Base-by-base conservation (phyloP, 1,140 invertebrate species). In the Temnothorax nylanderi region DNA sequence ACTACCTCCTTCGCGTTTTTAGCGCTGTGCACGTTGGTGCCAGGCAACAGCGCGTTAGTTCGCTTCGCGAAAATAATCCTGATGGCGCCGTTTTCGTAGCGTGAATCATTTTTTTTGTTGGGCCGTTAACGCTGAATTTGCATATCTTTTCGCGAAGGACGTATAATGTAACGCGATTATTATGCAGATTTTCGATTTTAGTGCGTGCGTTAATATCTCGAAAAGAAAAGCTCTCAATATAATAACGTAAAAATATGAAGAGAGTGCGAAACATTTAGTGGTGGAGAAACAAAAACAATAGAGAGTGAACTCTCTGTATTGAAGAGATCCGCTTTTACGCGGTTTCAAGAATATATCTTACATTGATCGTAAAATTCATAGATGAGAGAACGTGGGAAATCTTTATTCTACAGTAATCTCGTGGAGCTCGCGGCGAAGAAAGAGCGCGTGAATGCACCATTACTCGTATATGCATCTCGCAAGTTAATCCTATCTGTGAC, bases 1-100 rank as follows among this genome's bases (percentile, higher is more conserved):
- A 84, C 80, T 60, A 60, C 80, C 80, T 60, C 41, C 69, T 84
- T 84, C 44, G 80, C 69, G 69, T 84, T 75, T 34, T 75, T 84
- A 84, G 54, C 16, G 58, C 16, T 82, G 80, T 74, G 44, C 69
- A 84, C 41, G 69, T 47, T 84, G 80, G 69, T 84, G 69, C 80
- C 80, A 84, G 80, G 80, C 69, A 56, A 75, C 56, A 74, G 56
- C 37, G 21, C n/a, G 69, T 44, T 60, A 58, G 54, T 75, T 74
- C 26, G 51, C 41, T 34, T 13, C 64, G 51, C 37, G 41, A 75
- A 84, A 47, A 84, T 84, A 84, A 75, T 74, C 26, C 56, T 37
- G 69, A 84, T 84, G 69, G 8, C 47, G 44, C 41, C 54, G 26
- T 84, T 84, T 84, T 60, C 41, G 3, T 71, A 58, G 54, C 80